Base-by-base conservation (phyloP, 92 coral and sea anemone species). In the Siderastrea radians region DNA sequence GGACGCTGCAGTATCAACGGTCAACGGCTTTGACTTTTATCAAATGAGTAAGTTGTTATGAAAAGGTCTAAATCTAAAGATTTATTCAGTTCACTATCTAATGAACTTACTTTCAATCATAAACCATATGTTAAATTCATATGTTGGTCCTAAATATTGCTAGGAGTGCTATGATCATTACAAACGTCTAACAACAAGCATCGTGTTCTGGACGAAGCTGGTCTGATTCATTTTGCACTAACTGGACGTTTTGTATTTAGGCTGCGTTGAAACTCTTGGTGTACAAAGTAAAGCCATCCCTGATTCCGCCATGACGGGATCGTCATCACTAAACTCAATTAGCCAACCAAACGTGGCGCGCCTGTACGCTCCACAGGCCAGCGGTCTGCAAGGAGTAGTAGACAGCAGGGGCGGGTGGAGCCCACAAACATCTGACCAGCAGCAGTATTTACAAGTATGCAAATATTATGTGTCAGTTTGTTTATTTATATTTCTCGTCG, bases 321-420 rank as follows among this genome's bases (percentile, higher is more conserved):
- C 96, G 8, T 90, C 98, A 3, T 88, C 95, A 50, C 91, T 94
- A 50, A 90, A 84, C 49, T 75, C 93, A 2, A 80, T 84, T 50
- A 92, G 98, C 55, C 87, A 74, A n/a, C 95, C 99, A 52, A 78
- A 85, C 16, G 95, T 92, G 45, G 98, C 85, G 8, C 87, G 99
- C 48, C 91, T 96, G 45, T 84, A 89, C 75, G 86, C 94, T 14
- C 89, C 92, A 13, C 94, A 93, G 64, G 89, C 91, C 55, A 68
- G 82, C 46, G 92, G 92, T 64, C 77, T 95, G 47, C 77, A 78
- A 49, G 99, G 99, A 54, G 87, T 94, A 46, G 73, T 93, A 13
- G 90, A 97, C 82, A 97, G 98, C 74, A 84, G 95, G n/a, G 99
- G 99, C 38, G 99, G 98, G 19, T 97, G 99, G 99, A 95, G 94